Percentiles rank a stretch among this genome's conserved stretches.
phyloP scores from a whole-genome alignment of 1,140 invertebrate species.

The Drosophila prosaltans region DNA sequence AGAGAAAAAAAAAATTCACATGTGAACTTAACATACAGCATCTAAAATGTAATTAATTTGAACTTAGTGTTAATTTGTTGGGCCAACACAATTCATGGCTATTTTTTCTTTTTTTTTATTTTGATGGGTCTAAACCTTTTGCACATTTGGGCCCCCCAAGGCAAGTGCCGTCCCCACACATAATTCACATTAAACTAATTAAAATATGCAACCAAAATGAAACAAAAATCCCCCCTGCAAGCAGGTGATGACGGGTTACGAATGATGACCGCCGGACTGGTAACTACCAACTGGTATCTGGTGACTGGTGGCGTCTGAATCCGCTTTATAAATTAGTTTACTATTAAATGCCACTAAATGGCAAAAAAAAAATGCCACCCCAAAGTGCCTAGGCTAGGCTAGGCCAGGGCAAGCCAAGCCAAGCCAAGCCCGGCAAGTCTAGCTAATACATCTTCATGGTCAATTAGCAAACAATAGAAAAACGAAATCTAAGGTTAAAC shows the following conservation, averaged over 20 bases:
- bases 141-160: conserved; percentile 46
- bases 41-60: conserved; percentile 73
- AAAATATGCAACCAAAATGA: conserved; percentile 55
- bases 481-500: conserved; percentile 39
- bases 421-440: conserved; percentile 16
- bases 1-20: conserved; percentile 5
- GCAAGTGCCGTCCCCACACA: conserved; percentile 38
- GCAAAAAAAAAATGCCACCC: conserved; percentile 63
- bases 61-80: conserved; percentile 61
- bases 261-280: neutral
- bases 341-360: conserved; percentile 77
- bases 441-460: conserved; percentile 64
- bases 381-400: conserved; percentile 27
- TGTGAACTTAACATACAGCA: conserved; percentile 54
- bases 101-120: neutral
- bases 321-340: conserved; percentile 74
- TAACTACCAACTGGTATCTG: neutral
- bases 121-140: conserved; percentile 31
- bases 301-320: conserved; percentile 33
- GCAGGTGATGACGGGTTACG: conserved; percentile 1
- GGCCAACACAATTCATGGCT: conserved; percentile 62
- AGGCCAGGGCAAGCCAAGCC: too few relatives aligned
- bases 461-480: conserved; percentile 75
- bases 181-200: conserved; percentile 65
- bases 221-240: conserved; percentile 27